A percentile compares a stretch with the other conserved stretches of the same genome.
Evolutionary conservation across 2,888 invertebrate species (phyloP).

Genomic region (Alentia gelatinosa): DNA sequence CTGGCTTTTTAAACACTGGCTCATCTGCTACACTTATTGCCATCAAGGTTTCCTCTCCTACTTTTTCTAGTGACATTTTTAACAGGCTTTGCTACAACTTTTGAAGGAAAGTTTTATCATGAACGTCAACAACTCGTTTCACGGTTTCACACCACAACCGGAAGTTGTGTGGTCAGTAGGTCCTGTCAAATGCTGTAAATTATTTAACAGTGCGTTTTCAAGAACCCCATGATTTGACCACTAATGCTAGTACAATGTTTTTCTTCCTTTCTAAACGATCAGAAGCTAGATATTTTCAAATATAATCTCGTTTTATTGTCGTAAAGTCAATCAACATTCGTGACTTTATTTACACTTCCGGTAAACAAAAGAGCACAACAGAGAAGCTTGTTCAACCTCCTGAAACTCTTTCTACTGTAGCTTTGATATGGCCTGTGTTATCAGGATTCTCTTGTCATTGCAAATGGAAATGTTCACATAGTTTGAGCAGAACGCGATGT

Average conservation of each 20-base stretch:
- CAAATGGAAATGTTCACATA: too few relatives aligned
- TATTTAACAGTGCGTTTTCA: too few relatives aligned
- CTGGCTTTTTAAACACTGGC: not conserved
- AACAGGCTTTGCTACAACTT: not conserved
- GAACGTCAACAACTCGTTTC: not conserved
- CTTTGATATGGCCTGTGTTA: too few relatives aligned
- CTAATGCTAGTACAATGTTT: too few relatives aligned
- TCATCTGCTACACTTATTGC: not conserved
- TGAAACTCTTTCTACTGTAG: too few relatives aligned
- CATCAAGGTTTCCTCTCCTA: constrained; percentile 52
- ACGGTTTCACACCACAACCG: not conserved
- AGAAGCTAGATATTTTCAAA: too few relatives aligned
- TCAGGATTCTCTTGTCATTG: too few relatives aligned
- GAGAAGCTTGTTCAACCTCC: too few relatives aligned
- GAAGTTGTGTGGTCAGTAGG: not conserved
- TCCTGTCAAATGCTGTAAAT: too few relatives aligned
- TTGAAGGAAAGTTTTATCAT: not conserved
- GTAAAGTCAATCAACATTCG: not conserved
- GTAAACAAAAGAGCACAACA: not conserved
- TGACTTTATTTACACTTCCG: constrained; percentile 17
- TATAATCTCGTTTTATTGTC: not conserved
- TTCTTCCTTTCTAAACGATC: too few relatives aligned
- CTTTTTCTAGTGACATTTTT: not conserved
- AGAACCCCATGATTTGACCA: too few relatives aligned
- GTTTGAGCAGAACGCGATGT: too few relatives aligned